phyloP scores from a whole-genome alignment of 2,888 invertebrate genomes.

The Parnassius apollo region DNA sequence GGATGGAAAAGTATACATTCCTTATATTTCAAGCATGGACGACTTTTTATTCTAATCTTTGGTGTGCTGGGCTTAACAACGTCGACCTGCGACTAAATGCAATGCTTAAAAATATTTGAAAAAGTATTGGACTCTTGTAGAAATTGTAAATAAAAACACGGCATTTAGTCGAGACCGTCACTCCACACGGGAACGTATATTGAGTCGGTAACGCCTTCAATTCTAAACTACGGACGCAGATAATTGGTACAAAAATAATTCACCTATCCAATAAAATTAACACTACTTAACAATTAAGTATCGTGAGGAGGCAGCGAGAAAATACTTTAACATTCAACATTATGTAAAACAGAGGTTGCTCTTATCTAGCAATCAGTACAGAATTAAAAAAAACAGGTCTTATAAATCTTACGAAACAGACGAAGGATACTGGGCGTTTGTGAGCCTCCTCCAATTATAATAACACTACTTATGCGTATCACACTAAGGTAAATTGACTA shows the following conservation, averaged over 20 bases:
- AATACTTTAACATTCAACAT: constrained; percentile 28
- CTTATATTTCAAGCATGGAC: constrained; percentile 52
- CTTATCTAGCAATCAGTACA: background rate
- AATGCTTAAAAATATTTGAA: constrained; percentile 30
- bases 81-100: constrained; percentile 52
- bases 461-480: constrained; percentile 78
- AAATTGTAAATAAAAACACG: constrained; percentile 33
- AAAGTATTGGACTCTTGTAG: constrained; percentile 26
- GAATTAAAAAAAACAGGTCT: constrained; percentile 5
- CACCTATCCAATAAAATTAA: constrained; percentile 78
- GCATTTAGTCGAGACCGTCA: constrained; percentile 50
- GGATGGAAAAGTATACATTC: constrained; percentile 46
- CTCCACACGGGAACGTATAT: constrained; percentile 55
- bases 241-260: constrained; percentile 79
- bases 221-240: constrained; percentile 73
- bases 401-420: constrained; percentile 10
- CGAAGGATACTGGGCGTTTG: constrained; percentile 25
- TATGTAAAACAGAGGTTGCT: background rate
- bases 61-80: constrained; percentile 73
- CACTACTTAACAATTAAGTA: constrained; percentile 79
- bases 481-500: constrained; percentile 82
- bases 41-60: constrained; percentile 75
- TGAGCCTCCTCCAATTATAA: constrained; percentile 58
- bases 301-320: constrained; percentile 62
- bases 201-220: constrained; percentile 68